phyloP scores from a whole-genome alignment of 2,888 invertebrate genomes.

The Neoaliturus tenellus region DNA sequence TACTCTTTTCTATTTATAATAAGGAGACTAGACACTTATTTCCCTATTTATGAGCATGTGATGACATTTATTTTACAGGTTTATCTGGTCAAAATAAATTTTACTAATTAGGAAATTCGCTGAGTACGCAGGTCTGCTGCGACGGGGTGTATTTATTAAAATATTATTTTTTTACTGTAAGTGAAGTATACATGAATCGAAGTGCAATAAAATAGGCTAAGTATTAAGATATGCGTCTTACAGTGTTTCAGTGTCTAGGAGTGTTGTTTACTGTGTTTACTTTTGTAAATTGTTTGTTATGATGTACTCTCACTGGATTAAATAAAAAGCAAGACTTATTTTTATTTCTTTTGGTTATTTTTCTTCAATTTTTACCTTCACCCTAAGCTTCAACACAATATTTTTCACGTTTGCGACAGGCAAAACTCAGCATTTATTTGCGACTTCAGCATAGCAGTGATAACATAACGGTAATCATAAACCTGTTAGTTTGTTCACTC shows the following conservation, averaged over 20 bases:
- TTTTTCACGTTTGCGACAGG: no score
- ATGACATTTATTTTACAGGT: neutral
- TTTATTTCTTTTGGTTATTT: neutral
- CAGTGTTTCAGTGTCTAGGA: neutral
- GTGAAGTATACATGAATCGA: neutral
- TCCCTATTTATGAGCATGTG: neutral
- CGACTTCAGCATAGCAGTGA: no score
- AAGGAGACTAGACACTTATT: neutral
- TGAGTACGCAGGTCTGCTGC: neutral
- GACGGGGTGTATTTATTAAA: neutral
- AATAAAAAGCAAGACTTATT: neutral
- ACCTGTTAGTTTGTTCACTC: no score
- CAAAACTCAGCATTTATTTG: no score
- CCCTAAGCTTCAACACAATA: no score
- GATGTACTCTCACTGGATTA: neutral
- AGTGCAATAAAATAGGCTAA: neutral
- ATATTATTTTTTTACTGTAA: neutral
- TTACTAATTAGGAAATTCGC: no score
- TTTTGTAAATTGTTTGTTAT: constrained; percentile 5
- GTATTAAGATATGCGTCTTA: neutral
- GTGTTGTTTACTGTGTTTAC: neutral
- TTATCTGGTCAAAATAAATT: neutral
- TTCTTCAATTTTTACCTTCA: neutral
- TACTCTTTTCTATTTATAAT: no score
- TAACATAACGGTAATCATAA: no score